Evolutionary conservation across 2,797 vertebrate species (phyloP), one percentile per base, ranked within the genome.

Genomic region (Fistularia commersonii): DNA sequence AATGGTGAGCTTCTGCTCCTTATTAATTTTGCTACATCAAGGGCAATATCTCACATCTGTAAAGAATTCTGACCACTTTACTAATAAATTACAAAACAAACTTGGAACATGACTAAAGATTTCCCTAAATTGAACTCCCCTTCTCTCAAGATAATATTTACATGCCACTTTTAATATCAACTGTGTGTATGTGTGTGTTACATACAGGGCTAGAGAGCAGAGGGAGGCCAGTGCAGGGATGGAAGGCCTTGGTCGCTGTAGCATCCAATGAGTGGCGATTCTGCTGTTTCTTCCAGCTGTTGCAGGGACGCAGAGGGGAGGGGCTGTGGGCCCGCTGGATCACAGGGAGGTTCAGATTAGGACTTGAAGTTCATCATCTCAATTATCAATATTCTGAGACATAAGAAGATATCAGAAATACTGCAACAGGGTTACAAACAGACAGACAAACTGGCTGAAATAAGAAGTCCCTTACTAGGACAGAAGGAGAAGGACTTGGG

Each of bases 141-240:
- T 23, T 23, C 23, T 23, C 23, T 23, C 23, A 23, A 2, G 23
- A 23, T 23, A 2, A 23, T 23, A 23, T 2, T 23, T 23, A 23
- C 2, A 23, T 23, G 2, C 4, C 23, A 4, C 2, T 23, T 23
- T 23, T 23, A 23, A 23, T 23, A 23, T 23, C 23, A 23, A 7
- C n/a, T 11, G 50, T n/a, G 11, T 10, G 32, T 10, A n/a, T 32
- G 11, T 51, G 15, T 6, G 37, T 12, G 6, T 48, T 36, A 87
- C 93, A 92, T 91, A 99, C 97, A 42, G 97, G 97, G 79, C 97
- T 99, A 64, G 97, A 99, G 76, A 98, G 95, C 62, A 99, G 93
- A 86, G 97, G 97, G 78, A 99, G 88, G 72, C 97, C 97, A 63
- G 97, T 99, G 75, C 91, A 93, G 48, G 97, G 97, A 71, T 99